A percentile compares a stretch with the other conserved stretches of the same genome.
Evolutionary conservation across 1,140 invertebrate genomes (phyloP).

Genomic region (Panagrolaimus sp.): DNA sequence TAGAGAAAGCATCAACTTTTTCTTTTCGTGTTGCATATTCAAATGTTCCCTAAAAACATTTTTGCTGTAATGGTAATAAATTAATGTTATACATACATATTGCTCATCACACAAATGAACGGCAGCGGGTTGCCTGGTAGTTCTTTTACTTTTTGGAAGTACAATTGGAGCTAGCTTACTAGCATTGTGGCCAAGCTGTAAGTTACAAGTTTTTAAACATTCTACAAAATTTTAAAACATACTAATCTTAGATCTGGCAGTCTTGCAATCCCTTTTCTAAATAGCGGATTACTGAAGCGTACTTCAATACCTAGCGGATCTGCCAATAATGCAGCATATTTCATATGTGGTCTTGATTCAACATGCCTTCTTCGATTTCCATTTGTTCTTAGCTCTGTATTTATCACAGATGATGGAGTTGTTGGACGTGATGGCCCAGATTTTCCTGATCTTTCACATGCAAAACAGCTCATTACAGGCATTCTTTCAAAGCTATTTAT

Average conservation of each 20-base stretch:
- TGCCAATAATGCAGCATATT: neutral
- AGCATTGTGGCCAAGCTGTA: neutral
- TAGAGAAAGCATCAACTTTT: neutral
- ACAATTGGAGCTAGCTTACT: neutral
- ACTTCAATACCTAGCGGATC: neutral
- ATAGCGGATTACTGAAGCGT: neutral
- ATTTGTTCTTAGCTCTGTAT: neutral
- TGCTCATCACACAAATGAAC: neutral
- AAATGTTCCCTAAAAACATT: neutral
- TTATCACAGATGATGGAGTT: no score
- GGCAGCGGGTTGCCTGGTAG: neutral
- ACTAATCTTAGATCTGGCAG: neutral
- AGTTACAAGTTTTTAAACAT: neutral
- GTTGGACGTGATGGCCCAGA: no score
- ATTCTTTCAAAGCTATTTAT: neutral
- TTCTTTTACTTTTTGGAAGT: neutral
- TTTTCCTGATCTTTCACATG: neutral
- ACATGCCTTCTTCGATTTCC: neutral
- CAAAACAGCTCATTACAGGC: neutral
- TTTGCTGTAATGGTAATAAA: no score
- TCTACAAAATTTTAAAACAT: no score
- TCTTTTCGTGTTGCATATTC: neutral
- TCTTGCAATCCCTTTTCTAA: neutral
- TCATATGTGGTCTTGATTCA: neutral
- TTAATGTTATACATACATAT: neutral